Evolutionary conservation across 2,113 vertebrate species (phyloP).

Genomic region (Nesoenas mayeri): DNA sequence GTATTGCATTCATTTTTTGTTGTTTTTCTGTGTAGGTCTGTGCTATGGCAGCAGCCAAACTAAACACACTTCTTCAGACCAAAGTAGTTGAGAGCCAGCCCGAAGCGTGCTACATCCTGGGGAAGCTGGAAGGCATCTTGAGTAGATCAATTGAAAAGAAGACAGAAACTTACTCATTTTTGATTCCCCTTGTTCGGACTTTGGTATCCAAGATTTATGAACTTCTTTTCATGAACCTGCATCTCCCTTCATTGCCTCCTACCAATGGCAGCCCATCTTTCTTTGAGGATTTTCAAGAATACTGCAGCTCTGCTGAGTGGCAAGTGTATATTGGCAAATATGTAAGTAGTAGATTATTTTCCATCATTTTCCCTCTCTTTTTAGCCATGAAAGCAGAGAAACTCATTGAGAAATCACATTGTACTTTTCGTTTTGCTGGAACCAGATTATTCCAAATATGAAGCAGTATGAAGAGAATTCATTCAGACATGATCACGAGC

Average conservation of each 20-base stretch:
- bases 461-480: slow-evolving; percentile 94
- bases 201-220: slow-evolving; percentile 92
- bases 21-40: slow-evolving; percentile 80
- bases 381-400: neutral
- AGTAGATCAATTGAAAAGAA: slow-evolving; percentile 85
- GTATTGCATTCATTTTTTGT: neutral
- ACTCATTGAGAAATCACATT: neutral
- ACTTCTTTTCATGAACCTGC: slow-evolving; percentile 95
- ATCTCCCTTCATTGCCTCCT: slow-evolving; percentile 92
- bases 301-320: slow-evolving; percentile 93
- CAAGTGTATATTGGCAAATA: slow-evolving; percentile 97
- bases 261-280: slow-evolving; percentile 93
- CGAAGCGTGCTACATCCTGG: slow-evolving; percentile 93
- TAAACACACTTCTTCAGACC: slow-evolving; percentile 94
- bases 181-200: slow-evolving; percentile 92
- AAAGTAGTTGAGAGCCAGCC: slow-evolving; percentile 91
- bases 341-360: slow-evolving; percentile 74
- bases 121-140: slow-evolving; percentile 90
- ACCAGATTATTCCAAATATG: slow-evolving; percentile 96
- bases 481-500: slow-evolving; percentile 88
- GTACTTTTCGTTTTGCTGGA: neutral
- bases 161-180: slow-evolving; percentile 86
- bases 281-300: slow-evolving; percentile 96
- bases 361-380: neutral
- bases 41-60: slow-evolving; percentile 93